Evolutionary conservation across 2,113 vertebrate genomes (phyloP).

Genomic region (Calypte anna): DNA sequence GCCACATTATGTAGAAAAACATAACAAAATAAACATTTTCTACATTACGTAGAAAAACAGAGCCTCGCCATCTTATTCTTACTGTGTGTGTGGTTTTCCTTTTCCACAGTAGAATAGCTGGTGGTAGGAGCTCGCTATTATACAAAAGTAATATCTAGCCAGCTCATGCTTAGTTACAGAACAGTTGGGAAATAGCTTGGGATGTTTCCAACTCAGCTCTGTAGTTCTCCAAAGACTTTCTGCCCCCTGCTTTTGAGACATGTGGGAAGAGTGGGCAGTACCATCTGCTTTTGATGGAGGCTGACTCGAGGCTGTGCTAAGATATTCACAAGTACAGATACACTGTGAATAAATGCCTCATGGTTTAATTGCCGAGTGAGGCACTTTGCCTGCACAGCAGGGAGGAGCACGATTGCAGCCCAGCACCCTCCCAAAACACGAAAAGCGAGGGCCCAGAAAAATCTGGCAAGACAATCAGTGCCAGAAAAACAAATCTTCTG

Average conservation of each 20-base stretch:
- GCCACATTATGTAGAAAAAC: neutral
- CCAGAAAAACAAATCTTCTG: slow-evolving; percentile 28
- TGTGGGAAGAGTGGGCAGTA: slow-evolving; percentile 65
- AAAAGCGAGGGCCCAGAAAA: slow-evolving; percentile 3
- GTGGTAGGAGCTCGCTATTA: neutral
- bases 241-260: slow-evolving; percentile 56
- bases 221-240: slow-evolving; percentile 33
- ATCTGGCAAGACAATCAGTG: neutral
- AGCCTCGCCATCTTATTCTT: neutral
- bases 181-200: slow-evolving; percentile 48
- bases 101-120: neutral
- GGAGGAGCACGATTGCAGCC: slow-evolving; percentile 22
- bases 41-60: neutral
- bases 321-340: slow-evolving; percentile 51
- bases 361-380: neutral
- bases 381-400: neutral
- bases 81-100: neutral
- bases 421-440: slow-evolving; percentile 4
- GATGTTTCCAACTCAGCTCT: slow-evolving; percentile 47
- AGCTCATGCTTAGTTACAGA: slow-evolving; percentile 26
- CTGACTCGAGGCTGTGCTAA: slow-evolving; percentile 44
- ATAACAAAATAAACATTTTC: no score
- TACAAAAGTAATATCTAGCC: neutral
- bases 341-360: slow-evolving; percentile 35
- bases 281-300: slow-evolving; percentile 64